phyloP scores from a whole-genome alignment of 2,888 invertebrate species.

The Coenonympha arcania region DNA sequence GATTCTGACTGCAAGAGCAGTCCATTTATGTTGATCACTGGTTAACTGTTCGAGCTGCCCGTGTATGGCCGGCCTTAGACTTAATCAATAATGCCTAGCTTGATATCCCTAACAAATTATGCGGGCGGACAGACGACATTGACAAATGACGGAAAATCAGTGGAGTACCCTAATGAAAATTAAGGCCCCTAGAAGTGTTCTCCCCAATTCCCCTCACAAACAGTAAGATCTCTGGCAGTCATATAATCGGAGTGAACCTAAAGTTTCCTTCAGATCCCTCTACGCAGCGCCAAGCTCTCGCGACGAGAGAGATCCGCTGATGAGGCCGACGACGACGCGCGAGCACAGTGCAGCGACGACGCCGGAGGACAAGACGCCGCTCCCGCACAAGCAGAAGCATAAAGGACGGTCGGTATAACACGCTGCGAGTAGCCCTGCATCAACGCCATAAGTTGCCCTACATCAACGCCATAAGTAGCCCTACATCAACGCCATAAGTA shows the following conservation, averaged over 20 bases:
- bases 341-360: slow-evolving; percentile 28
- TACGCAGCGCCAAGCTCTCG: slow-evolving; percentile 59
- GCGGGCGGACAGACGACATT: no score
- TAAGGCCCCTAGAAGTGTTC: neutral
- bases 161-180: no score
- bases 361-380: slow-evolving; percentile 32
- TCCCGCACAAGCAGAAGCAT: slow-evolving; percentile 45
- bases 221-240: slow-evolving; percentile 33
- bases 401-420: slow-evolving; percentile 37
- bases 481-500: no score
- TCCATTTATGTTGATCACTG: no score
- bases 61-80: no score
- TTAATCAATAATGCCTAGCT: no score
- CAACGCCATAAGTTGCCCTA: no score
- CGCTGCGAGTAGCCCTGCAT: neutral
- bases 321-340: slow-evolving; percentile 37
- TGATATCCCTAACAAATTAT: no score
- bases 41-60: no score
- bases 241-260: slow-evolving; percentile 51
- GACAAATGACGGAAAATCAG: no score
- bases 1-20: no score
- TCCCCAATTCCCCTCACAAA: neutral
- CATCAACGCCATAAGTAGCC: no score
- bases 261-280: slow-evolving; percentile 69
- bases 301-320: slow-evolving; percentile 40